Conservation (phyloP, 2,797 vertebrate species). For the Delichon dasypus region DNA sequence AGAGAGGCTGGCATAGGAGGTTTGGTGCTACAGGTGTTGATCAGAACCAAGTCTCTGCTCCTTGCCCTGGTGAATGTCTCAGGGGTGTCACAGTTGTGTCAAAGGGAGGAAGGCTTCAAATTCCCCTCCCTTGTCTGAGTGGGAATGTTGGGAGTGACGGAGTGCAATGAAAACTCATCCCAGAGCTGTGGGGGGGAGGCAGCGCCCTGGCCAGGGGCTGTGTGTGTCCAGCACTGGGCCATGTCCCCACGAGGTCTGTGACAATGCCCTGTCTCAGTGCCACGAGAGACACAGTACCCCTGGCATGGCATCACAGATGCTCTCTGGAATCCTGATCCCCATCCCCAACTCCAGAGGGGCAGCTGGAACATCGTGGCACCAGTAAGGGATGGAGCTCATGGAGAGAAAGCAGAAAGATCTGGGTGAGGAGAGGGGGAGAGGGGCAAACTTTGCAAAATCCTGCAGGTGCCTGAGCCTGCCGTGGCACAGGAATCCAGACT, state of each 20-base stretch:
- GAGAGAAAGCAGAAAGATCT: neutral
- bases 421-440: neutral
- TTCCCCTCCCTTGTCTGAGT: too few species aligned
- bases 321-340: neutral
- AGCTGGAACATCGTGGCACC: accelerated
- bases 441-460: neutral
- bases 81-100: neutral
- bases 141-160: neutral
- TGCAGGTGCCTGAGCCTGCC: accelerated
- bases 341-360: accelerated
- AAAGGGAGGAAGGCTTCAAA: neutral
- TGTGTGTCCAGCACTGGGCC: neutral
- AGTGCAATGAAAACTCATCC: neutral
- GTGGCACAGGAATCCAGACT: neutral
- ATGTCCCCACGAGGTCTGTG: accelerated
- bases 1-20: accelerated
- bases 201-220: too few species aligned
- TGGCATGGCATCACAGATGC: accelerated
- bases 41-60: neutral
- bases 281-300: accelerated
- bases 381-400: neutral
- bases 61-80: accelerated
- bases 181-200: neutral
- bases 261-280: neutral
- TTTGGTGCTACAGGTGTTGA: neutral